These are phyloP conservation scores for Fragum whitleyi DNA, from an alignment of 2,888 invertebrate genomes.

Conservation along the genomic window DNA sequence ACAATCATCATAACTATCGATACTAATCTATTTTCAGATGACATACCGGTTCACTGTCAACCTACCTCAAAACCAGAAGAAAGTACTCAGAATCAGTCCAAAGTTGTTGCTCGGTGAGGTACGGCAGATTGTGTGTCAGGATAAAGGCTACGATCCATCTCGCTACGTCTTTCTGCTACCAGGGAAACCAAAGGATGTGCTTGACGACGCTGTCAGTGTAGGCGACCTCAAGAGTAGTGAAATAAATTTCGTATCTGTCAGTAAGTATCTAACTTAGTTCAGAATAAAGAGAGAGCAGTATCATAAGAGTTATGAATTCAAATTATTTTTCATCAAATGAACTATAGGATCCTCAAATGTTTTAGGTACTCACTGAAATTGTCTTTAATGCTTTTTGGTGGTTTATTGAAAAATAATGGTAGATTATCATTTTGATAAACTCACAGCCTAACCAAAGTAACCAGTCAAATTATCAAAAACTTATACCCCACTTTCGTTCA, in stretches of 20 bases:
- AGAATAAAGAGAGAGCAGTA: too few relatives aligned
- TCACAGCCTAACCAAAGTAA: too few relatives aligned
- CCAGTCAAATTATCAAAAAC: too few relatives aligned
- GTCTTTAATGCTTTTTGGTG: too few relatives aligned
- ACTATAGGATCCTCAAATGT: too few relatives aligned
- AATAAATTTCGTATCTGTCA: conserved; percentile 72
- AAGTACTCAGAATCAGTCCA: conserved; percentile 91
- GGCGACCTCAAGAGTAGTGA: conserved; percentile 72
- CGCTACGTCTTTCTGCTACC: conserved; percentile 92
- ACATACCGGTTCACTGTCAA: conserved; percentile 88
- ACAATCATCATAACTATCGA: too few relatives aligned
- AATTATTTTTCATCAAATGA: too few relatives aligned
- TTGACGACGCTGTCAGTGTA: conserved; percentile 70
- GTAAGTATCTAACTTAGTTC: conserved; percentile 59
- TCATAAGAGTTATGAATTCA: too few relatives aligned
- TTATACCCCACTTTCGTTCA: too few relatives aligned
- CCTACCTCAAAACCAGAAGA: conserved; percentile 92
- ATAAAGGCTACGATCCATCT: conserved; percentile 89
- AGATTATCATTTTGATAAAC: too few relatives aligned
- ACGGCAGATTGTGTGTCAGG: conserved; percentile 90
- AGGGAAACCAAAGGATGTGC: conserved; percentile 86
- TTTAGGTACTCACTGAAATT: too few relatives aligned
- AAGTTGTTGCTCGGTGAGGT: conserved; percentile 90
- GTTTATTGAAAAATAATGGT: too few relatives aligned
- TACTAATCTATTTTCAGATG: conserved; percentile 76